These are phyloP conservation scores for Muscicapa comitata DNA, from an alignment of 2,797 vertebrate genomes.

Conservation along the genomic window DNA sequence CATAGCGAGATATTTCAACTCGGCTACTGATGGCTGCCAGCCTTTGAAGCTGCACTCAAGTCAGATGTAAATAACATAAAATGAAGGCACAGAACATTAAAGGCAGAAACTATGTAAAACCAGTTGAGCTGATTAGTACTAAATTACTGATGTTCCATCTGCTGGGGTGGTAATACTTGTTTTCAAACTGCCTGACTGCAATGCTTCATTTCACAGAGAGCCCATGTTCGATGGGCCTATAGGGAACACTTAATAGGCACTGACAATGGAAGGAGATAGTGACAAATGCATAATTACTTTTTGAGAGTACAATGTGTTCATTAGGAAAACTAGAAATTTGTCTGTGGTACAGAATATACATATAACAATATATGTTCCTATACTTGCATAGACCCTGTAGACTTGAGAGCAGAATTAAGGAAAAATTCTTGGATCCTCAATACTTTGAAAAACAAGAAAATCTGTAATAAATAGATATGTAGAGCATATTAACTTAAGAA, in stretches of 20 bases:
- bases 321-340: conserved; percentile 36
- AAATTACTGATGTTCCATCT: conserved; percentile 71
- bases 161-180: conserved; percentile 40
- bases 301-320: background rate
- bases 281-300: conserved; percentile 38
- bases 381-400: background rate
- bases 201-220: conserved; percentile 60
- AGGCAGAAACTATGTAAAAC: conserved; percentile 54
- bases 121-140: conserved; percentile 58
- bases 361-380: background rate
- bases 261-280: conserved; percentile 24
- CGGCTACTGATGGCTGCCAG: background rate
- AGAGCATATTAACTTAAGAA: background rate
- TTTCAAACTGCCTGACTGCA: conserved; percentile 42
- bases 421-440: background rate
- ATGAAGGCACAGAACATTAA: conserved; percentile 61
- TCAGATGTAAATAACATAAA: conserved; percentile 61
- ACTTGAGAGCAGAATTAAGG: background rate
- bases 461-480: background rate
- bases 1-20: background rate
- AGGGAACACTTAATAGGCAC: background rate
- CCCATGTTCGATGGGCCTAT: background rate
- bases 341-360: background rate
- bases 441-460: background rate
- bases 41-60: conserved; percentile 40